These are phyloP conservation scores for Drosophila phalerata DNA, from an alignment of 2,888 invertebrate genomes.

Conservation along the genomic window DNA sequence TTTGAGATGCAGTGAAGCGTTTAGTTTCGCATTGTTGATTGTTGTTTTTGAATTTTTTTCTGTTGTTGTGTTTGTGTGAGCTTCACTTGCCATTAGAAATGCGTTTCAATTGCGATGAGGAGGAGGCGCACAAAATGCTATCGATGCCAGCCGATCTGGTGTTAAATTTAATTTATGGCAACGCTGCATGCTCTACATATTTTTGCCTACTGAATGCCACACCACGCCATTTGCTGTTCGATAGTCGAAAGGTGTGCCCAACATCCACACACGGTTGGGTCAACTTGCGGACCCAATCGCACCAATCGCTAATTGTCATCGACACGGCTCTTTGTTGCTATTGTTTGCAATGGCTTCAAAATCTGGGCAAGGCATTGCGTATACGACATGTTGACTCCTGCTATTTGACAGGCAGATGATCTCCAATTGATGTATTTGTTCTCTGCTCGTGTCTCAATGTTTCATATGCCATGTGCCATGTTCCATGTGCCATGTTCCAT, in stretches of 20 bases:
- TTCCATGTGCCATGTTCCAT: slow-evolving; percentile 45
- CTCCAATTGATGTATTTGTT: slow-evolving; percentile 45
- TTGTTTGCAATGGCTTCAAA: slow-evolving; percentile 17
- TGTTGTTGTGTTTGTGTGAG: slow-evolving; percentile 57
- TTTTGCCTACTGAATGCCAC: slow-evolving; percentile 49
- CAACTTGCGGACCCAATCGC: slow-evolving; percentile 29
- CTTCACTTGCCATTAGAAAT: slow-evolving; percentile 79
- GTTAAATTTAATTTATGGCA: slow-evolving; percentile 82
- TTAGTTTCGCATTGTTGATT: slow-evolving; percentile 59
- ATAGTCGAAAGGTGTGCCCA: slow-evolving; percentile 58
- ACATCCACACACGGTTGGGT: slow-evolving; percentile 54
- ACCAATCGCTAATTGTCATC: slow-evolving; percentile 80
- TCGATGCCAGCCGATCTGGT: slow-evolving; percentile 74
- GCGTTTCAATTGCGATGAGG: slow-evolving; percentile 36
- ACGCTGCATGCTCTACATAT: slow-evolving; percentile 80
- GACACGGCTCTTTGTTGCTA: slow-evolving; percentile 74
- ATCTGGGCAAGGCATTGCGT: slow-evolving; percentile 60
- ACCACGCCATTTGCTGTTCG: slow-evolving; percentile 25
- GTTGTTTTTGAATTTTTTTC: slow-evolving; percentile 44
- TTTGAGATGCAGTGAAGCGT: slow-evolving; percentile 71
- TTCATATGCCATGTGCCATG: slow-evolving; percentile 22
- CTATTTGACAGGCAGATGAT: slow-evolving; percentile 53
- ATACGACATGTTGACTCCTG: slow-evolving; percentile 29
- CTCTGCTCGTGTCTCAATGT: slow-evolving; percentile 2
- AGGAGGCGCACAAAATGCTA: slow-evolving; percentile 36